Evolutionary conservation across 1,140 invertebrate species (phyloP), one percentile per base, ranked within the genome.

Genomic region (Drosophila leontia): DNA sequence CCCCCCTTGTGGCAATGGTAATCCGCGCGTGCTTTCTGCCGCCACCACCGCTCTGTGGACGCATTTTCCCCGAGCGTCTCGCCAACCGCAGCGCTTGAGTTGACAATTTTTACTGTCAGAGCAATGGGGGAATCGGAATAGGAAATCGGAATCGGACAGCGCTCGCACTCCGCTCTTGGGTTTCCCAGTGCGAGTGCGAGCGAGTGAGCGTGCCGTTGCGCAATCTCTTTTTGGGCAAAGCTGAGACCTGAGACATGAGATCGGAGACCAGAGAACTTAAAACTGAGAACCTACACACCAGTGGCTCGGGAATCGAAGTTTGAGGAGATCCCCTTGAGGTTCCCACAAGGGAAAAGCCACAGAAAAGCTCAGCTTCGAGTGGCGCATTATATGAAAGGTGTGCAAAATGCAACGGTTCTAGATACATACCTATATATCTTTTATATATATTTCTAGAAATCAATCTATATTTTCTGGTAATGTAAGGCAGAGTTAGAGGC

Each of bases 21-120:
- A 37, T 70, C 48, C 67, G 67, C 23, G 48, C 63, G 19, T 44
- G 55, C 19, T 44, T 65, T 45, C 29, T 19, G 19, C 26, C 26
- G 26, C 26, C 26, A 5, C 26, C 6, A 5, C 37, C 62, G 32
- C 53, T 55, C 35, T 55, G 53, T 55, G 58, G 17, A 57, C 71
- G 74, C 71, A 76, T 76, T 58, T 76, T 64, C 44, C 59, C 53
- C 60, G 45, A 37, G 65, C 44, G 45, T 51, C 50, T 48, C 32
- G 44, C 32, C 44, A 57, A 64, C 68, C 71, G 60, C 71, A 51
- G 71, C 61, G 60, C 72, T 76, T 58, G 71, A 76, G 74, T 76
- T 76, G 44, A 76, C 71, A 75, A 41, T 51, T 76, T 75, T 75
- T 63, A 75, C 71, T 55, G 69, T 13, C 19, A 35, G 29, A 45